A percentile compares a stretch with the other conserved stretches of the same genome.
These are phyloP conservation scores for Clarias batrachus DNA, from an alignment of 2,113 vertebrate species.

Conservation along the genomic window DNA sequence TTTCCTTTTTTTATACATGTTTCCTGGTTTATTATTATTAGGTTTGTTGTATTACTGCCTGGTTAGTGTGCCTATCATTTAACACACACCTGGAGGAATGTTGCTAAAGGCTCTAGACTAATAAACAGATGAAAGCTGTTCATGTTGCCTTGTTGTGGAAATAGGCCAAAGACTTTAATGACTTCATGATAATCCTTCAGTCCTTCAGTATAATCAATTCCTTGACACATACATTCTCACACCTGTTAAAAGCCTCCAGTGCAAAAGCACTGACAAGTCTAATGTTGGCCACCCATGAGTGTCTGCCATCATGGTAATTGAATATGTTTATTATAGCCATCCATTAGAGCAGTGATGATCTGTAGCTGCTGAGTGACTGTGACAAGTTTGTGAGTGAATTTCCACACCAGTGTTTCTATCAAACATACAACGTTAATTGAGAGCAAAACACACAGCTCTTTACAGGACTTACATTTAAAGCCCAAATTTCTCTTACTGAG, in stretches of 20 bases:
- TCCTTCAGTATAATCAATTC: neutral
- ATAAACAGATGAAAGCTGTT: neutral
- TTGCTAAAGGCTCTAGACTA: no score
- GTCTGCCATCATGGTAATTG: neutral
- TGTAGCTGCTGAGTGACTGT: constrained; percentile 19
- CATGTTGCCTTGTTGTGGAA: neutral
- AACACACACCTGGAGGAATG: neutral
- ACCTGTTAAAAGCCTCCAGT: neutral
- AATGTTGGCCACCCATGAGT: neutral
- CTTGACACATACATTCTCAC: neutral
- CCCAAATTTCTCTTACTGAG: neutral
- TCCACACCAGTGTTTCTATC: neutral
- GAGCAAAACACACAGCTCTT: neutral
- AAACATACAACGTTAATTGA: neutral
- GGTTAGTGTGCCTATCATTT: neutral
- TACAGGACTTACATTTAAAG: neutral
- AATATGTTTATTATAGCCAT: neutral
- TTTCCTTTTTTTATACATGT: neutral
- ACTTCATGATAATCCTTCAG: neutral
- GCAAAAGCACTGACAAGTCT: neutral
- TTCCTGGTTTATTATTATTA: neutral
- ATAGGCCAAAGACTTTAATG: neutral
- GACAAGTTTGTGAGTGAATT: constrained; percentile 28
- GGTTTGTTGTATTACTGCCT: neutral
- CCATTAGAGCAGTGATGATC: neutral